These are phyloP conservation scores for Mormyrus iriodes DNA, from an alignment of 2,113 vertebrate genomes.

Conservation along the genomic window DNA sequence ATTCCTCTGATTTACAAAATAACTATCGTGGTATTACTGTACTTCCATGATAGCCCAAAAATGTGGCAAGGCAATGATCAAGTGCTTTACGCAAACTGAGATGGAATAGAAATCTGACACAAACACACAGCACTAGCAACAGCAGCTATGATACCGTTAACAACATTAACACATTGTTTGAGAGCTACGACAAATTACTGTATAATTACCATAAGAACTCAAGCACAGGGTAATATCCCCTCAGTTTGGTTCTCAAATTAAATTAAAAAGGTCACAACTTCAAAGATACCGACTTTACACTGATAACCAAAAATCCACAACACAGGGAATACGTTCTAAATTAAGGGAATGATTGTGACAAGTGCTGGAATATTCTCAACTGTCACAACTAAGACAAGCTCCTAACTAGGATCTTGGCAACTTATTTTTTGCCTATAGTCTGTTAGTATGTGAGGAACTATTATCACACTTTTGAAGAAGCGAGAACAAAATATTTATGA, in stretches of 20 bases:
- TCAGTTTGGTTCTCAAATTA: not conserved
- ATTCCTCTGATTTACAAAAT: not conserved
- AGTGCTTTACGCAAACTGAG: not conserved
- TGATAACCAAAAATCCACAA: not conserved
- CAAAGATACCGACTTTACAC: not conserved
- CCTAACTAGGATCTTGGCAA: not conserved
- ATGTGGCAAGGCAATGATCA: not conserved
- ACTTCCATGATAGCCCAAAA: not conserved
- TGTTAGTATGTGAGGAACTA: not conserved
- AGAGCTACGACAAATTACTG: not conserved
- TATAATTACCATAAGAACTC: not conserved
- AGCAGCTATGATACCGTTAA: not conserved
- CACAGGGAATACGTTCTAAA: not conserved
- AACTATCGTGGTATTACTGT: not conserved
- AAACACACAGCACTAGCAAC: not conserved
- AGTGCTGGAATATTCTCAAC: not conserved
- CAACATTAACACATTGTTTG: not conserved
- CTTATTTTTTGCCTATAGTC: not conserved
- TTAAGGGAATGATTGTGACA: not conserved
- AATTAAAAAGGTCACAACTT: not conserved
- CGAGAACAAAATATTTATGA: slow-evolving; percentile 1
- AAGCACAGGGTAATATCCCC: not conserved
- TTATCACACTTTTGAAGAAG: slow-evolving; percentile 8
- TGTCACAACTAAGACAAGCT: not conserved
- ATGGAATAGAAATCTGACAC: not conserved